These are phyloP conservation scores for Pemphredon lugubris DNA, from an alignment of 2,888 invertebrate genomes.

Conservation along the genomic window DNA sequence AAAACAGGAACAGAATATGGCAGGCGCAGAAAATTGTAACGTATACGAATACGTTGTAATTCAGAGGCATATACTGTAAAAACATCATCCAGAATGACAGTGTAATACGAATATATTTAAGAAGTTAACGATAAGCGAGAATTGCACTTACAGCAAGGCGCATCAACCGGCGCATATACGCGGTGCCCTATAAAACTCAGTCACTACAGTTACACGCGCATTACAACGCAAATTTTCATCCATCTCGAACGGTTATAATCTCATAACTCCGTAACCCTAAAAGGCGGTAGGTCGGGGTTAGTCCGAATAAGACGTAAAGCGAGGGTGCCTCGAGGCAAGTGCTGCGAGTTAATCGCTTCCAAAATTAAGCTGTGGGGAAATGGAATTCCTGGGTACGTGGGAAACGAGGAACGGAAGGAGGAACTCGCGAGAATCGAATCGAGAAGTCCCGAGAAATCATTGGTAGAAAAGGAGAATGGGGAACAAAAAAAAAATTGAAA, in stretches of 20 bases:
- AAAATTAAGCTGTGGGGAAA: conserved; percentile 38
- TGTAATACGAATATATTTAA: too few species aligned
- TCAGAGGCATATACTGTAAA: too few species aligned
- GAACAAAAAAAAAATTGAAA: background rate
- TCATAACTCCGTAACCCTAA: conserved; percentile 10
- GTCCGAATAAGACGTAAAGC: conserved; percentile 32
- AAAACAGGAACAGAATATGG: too few species aligned
- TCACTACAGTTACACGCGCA: background rate
- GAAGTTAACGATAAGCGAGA: too few species aligned
- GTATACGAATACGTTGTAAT: too few species aligned
- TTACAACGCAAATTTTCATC: background rate
- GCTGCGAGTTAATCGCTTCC: conserved; percentile 32
- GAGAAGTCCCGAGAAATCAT: conserved; percentile 1
- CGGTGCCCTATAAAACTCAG: too few species aligned
- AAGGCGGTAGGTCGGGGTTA: conserved; percentile 37
- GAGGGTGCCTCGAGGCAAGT: conserved; percentile 13
- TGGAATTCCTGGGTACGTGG: conserved; percentile 15
- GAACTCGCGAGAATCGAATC: conserved; percentile 16
- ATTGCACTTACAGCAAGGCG: too few species aligned
- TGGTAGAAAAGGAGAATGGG: background rate
- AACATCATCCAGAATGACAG: too few species aligned
- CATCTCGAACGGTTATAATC: background rate
- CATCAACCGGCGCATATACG: too few species aligned
- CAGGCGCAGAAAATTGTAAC: too few species aligned
- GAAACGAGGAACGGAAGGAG: conserved; percentile 16